Conservation (phyloP, 2,797 vertebrate genomes). For the Clarias fuscus region DNA sequence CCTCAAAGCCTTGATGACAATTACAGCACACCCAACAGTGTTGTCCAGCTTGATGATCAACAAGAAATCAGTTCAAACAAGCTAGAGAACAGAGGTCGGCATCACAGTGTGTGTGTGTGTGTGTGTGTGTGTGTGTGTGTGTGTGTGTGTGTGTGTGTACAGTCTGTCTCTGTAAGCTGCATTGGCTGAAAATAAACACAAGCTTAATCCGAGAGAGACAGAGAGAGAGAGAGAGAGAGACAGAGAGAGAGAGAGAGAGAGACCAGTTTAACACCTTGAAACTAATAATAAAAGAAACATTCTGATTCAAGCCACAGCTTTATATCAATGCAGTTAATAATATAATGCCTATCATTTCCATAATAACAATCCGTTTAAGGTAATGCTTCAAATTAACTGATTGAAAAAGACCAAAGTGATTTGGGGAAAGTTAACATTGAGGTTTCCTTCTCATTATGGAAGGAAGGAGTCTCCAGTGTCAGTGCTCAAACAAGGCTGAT, state of each 20-base stretch:
- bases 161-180: conserved; percentile 44
- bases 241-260: not conserved
- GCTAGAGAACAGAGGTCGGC: not conserved
- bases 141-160: not conserved
- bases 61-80: not conserved
- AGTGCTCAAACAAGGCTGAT: not conserved
- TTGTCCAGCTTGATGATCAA: not conserved
- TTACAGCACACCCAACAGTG: not conserved
- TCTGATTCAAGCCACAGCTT: not conserved
- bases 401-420: too few relatives aligned
- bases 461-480: too few relatives aligned
- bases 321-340: not conserved
- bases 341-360: not conserved
- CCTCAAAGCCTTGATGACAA: not conserved
- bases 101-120: not conserved
- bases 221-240: not conserved
- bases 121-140: not conserved
- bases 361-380: not conserved
- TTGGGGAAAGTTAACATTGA: not conserved
- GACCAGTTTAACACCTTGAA: not conserved
- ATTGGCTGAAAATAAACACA: conserved; percentile 50
- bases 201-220: conserved; percentile 40
- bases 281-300: too few relatives aligned
- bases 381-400: too few relatives aligned
- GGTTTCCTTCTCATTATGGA: not conserved